Conservation (phyloP, 2,888 invertebrate species). For the Chrysodeixis includens region DNA sequence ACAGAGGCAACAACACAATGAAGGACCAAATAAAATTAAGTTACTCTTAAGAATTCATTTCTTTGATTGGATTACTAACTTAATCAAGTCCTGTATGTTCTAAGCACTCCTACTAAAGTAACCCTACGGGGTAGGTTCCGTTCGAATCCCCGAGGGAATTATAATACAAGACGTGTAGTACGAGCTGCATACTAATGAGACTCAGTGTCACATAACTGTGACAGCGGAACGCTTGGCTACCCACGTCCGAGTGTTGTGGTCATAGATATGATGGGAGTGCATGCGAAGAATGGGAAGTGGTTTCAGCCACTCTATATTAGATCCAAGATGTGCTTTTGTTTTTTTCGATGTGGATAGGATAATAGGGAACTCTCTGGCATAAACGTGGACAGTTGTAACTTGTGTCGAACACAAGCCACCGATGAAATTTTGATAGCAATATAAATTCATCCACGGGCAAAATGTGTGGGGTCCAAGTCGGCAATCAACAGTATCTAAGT, state of each 20-base stretch:
- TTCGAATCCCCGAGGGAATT: background rate
- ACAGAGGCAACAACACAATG: too few species aligned
- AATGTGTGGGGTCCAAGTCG: too few species aligned
- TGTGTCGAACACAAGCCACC: too few species aligned
- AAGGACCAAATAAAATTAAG: too few species aligned
- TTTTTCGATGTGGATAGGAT: too few species aligned
- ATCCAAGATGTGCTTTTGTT: background rate
- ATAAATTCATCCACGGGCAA: too few species aligned
- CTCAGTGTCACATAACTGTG: slow-evolving; percentile 1
- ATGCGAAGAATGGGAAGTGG: background rate
- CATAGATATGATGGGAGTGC: background rate
- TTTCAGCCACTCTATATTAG: background rate
- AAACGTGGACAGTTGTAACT: too few species aligned
- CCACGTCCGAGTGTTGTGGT: background rate
- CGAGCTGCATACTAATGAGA: slow-evolving; percentile 1
- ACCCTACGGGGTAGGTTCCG: background rate
- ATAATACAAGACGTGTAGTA: background rate
- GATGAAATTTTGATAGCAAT: too few species aligned
- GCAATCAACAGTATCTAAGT: too few species aligned
- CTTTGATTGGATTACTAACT: background rate
- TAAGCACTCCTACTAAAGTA: background rate
- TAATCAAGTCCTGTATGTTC: too few species aligned
- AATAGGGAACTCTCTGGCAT: too few species aligned
- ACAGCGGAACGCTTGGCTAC: background rate
- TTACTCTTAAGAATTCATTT: too few species aligned